Base-by-base conservation (phyloP, 2,113 vertebrate species). In the Daphoenositta chrysoptera region DNA sequence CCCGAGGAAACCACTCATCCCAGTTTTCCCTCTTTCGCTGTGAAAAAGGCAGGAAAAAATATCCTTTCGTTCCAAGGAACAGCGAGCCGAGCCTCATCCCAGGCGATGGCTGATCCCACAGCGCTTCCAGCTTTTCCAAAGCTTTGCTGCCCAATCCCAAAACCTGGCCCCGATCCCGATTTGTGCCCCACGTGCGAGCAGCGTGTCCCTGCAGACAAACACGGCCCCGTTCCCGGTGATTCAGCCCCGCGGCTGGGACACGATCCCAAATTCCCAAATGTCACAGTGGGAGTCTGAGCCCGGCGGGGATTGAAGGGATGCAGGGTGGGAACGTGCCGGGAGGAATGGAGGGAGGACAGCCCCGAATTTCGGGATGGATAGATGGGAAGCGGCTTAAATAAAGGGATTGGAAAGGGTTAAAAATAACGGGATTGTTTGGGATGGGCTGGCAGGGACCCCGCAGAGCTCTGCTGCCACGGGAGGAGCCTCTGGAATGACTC, bases 281-380 rank as follows among this genome's bases (percentile, higher is more conserved):
- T 9, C 21, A 15, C 54, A 5, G 54, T 1, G 21, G 22, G 54
- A 56, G 31, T 2, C 2, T 2, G 54, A 2, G 6, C 31, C 6
- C 11, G 31, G 31, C 19, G 6, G 54, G n/a, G n/a, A n/a, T n/a
- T n/a, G n/a, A n/a, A n/a, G n/a, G 54, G 54, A 33, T 19, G 31
- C 11, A 5, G 31, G 53, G 33, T 18, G 56, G 54, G 54, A 57
- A 57, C 13, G 31, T n/a, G 54, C 20, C 20, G 1, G 54, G 33
- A 23, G 54, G 54, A 9, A 57, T 15, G 33, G 2, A 21, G 3
- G 7, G 7, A 24, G 56, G 56, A 57, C 33, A 35, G 9, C 3
- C 21, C 21, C 14, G 14, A 15, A 24, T 35, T n/a, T 23, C 23
- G 56, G 56, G 56, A 57, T 22, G 31, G 31, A n/a, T n/a, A n/a